Evolutionary conservation across 2,888 invertebrate genomes (phyloP), one percentile per base, ranked within the genome.

Genomic region (Drosophila paracracens): DNA sequence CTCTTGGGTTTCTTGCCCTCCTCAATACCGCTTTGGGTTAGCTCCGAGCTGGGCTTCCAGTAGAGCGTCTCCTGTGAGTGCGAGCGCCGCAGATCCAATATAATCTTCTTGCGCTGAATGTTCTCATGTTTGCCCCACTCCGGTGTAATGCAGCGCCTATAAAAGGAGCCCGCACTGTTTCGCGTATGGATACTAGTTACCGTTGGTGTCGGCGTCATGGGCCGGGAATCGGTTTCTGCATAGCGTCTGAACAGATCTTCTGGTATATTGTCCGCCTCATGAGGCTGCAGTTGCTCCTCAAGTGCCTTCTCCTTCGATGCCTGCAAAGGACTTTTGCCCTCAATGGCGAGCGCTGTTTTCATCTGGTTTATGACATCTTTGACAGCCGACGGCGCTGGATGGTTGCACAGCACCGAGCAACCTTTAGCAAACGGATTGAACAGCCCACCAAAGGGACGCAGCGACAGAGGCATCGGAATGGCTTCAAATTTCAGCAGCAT

Each of bases 341-440:
- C 92, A 25, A 90, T 82, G 40, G 90, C 96, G 95, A 96, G 95
- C 65, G 95, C 94, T 67, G 96, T 95, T 91, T 96, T 97, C 2
- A 96, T 95, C 69, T 95, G 94, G 90, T 95, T 95, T 2, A 97
- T 95, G 58, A 95, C 94, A 88, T 96, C 95, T 91, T 95, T 96
- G 0, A 96, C 95, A 56, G 95, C 96, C 27, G 94, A 94, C 68
- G 97, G 96, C 1, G 96, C 96, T 0, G 97, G 97, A 92, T 97
- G 97, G 92, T 97, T 97, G 93, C 97, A 97, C 11, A 97, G 94
- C 10, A 97, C 95, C 0, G 97, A 97, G 91, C 97, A 97, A 8
- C 95, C 95, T 74, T 95, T 95, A 0, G 96, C 95, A 92, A 96
- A 97, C 0, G 97, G 97, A 93, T 97, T 97, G 93, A 95, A 97